A percentile compares a stretch with the other conserved stretches of the same genome.
Conservation (phyloP, 2,888 invertebrate species). For the Cerastis rubricosa region DNA sequence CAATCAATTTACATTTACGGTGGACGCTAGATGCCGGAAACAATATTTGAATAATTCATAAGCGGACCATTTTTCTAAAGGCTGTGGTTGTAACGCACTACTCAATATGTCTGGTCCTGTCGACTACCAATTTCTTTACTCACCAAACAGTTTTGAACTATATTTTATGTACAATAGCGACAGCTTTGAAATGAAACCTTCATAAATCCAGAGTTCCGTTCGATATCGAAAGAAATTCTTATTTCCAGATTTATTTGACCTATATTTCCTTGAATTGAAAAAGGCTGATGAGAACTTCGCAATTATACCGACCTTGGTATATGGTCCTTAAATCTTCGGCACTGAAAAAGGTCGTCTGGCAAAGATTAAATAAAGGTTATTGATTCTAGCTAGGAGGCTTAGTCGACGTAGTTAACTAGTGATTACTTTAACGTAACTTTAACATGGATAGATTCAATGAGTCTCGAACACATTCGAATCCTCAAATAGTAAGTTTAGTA, state of each 20-base stretch:
- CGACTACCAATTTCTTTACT: conserved; percentile 9
- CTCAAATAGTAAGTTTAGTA: background rate
- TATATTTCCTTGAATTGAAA: conserved; percentile 28
- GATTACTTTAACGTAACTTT: background rate
- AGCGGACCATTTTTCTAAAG: conserved; percentile 25
- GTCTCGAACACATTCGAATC: background rate
- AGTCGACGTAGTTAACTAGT: background rate
- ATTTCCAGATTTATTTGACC: conserved; percentile 23
- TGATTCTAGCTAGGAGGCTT: background rate
- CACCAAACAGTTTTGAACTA: conserved; percentile 19
- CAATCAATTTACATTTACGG: conserved; percentile 44
- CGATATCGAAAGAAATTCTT: conserved; percentile 3
- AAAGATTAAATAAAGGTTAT: conserved; percentile 23
- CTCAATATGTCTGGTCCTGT: conserved; percentile 15
- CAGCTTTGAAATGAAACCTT: conserved; percentile 27
- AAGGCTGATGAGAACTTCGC: conserved; percentile 15
- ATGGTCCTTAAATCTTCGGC: conserved; percentile 18
- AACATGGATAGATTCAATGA: background rate
- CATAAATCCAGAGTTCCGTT: conserved; percentile 17
- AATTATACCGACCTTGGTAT: conserved; percentile 15
- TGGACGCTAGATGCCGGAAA: conserved; percentile 26
- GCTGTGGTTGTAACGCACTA: conserved; percentile 13
- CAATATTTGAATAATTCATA: conserved; percentile 56
- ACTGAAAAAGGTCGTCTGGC: conserved; percentile 8
- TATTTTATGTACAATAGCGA: conserved; percentile 11